A percentile compares a stretch with the other conserved stretches of the same genome.
These are phyloP conservation scores for Rhabdophis nuchalis DNA, from an alignment of 2,797 vertebrate species.

Conservation along the genomic window DNA sequence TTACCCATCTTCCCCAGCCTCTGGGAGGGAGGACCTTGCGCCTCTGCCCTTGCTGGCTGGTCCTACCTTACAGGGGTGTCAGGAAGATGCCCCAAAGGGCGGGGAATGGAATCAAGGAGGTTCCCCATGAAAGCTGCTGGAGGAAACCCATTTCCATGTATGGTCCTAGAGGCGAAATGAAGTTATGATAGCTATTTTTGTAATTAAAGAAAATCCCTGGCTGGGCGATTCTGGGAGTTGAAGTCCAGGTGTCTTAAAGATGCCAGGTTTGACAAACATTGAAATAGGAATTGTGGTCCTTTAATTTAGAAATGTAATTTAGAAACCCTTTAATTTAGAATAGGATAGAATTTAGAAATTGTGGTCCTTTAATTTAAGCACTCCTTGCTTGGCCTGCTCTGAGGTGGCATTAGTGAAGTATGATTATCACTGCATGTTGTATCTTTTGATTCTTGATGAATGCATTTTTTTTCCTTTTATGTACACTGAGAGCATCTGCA, in stretches of 20 bases:
- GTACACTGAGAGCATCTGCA: too few species aligned
- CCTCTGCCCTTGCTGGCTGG: not conserved
- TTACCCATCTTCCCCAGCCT: not conserved
- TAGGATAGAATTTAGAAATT: too few species aligned
- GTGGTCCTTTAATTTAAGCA: not conserved
- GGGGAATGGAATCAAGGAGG: not conserved
- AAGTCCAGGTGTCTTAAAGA: too few species aligned
- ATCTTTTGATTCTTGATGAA: too few species aligned
- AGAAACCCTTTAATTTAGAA: too few species aligned
- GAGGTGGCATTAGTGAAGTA: not conserved
- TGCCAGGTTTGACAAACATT: too few species aligned
- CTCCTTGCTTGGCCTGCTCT: not conserved
- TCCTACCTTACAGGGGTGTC: not conserved
- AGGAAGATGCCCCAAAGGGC: not conserved
- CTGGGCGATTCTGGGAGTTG: too few species aligned
- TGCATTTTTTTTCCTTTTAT: too few species aligned
- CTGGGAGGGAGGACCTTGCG: not conserved
- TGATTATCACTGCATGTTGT: too few species aligned
- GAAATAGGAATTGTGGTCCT: too few species aligned
- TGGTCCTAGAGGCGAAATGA: not conserved
- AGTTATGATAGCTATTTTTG: not conserved
- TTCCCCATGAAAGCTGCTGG: not conserved
- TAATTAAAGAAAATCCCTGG: too few species aligned
- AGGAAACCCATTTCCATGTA: not conserved
- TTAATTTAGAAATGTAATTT: too few species aligned